Evolutionary conservation across 1,140 invertebrate genomes (phyloP).

Genomic region (Drosophila eugracilis): DNA sequence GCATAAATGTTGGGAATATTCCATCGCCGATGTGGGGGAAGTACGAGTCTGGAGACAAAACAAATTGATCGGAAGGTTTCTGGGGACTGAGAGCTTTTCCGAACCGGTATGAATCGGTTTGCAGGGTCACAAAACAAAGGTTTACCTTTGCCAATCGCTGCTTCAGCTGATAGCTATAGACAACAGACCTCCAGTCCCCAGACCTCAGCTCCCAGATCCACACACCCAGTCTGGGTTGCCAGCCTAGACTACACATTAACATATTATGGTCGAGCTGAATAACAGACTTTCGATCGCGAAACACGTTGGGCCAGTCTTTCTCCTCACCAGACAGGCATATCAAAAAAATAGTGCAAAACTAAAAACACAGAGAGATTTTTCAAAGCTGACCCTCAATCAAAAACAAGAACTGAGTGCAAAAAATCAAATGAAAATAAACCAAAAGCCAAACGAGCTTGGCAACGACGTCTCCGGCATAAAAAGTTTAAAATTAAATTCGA

Average conservation of each 20-base stretch:
- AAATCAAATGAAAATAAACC: slow-evolving; percentile 25
- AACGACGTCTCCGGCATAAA: slow-evolving; percentile 42
- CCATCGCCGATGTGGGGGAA: slow-evolving; percentile 45
- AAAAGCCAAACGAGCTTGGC: slow-evolving; percentile 45
- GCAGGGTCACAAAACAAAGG: slow-evolving; percentile 24
- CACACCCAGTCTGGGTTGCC: slow-evolving; percentile 1
- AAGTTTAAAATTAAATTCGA: slow-evolving; percentile 43
- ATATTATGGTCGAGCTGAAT: slow-evolving; percentile 28
- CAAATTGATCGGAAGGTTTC: slow-evolving; percentile 61
- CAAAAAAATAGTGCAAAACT: slow-evolving; percentile 42
- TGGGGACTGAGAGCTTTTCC: slow-evolving; percentile 23
- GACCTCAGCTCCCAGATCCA: neutral
- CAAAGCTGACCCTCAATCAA: slow-evolving; percentile 47
- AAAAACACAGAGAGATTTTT: slow-evolving; percentile 19
- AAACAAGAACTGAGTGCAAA: slow-evolving; percentile 5
- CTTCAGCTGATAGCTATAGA: slow-evolving; percentile 36
- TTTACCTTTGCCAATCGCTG: slow-evolving; percentile 14
- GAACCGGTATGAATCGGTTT: slow-evolving; percentile 31
- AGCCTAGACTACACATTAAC: slow-evolving; percentile 36
- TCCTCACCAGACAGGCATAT: slow-evolving; percentile 16
- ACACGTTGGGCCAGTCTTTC: slow-evolving; percentile 41
- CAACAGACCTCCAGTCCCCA: neutral
- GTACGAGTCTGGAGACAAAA: slow-evolving; percentile 11
- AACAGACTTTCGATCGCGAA: slow-evolving; percentile 51
- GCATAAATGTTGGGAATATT: slow-evolving; percentile 74